Conservation (phyloP, 2,797 vertebrate genomes). For the Clarias platycephalus region DNA sequence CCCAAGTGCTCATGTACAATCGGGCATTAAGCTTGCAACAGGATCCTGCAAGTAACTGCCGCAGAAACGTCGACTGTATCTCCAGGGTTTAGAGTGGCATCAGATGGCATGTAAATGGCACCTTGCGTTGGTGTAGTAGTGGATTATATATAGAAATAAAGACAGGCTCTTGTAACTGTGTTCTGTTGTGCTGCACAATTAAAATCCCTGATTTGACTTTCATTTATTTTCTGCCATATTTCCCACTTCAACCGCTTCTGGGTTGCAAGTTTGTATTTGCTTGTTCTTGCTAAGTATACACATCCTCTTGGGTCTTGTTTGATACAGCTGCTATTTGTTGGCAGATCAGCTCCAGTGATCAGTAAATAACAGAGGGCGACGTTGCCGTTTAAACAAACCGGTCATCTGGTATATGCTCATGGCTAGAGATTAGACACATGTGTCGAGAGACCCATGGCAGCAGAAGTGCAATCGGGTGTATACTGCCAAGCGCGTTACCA, state of each 20-base stretch:
- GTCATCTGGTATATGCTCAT: constrained; percentile 39
- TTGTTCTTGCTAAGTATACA: background rate
- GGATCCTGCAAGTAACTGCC: too few species aligned
- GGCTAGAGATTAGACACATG: constrained; percentile 44
- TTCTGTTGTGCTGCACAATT: too few species aligned
- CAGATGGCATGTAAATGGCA: too few species aligned
- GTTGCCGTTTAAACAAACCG: constrained; percentile 46
- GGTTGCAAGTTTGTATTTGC: background rate
- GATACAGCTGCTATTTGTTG: constrained; percentile 42
- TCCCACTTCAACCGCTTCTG: background rate
- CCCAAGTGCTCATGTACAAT: too few species aligned
- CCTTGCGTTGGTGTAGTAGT: too few species aligned
- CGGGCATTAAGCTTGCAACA: too few species aligned
- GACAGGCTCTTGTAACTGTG: too few species aligned
- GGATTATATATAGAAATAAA: too few species aligned
- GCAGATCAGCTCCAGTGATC: constrained; percentile 45
- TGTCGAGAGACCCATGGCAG: constrained; percentile 5
- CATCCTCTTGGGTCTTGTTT: constrained; percentile 17
- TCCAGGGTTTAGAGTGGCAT: too few species aligned
- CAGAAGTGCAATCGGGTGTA: constrained; percentile 16
- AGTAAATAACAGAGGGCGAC: constrained; percentile 42
- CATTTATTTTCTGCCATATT: background rate
- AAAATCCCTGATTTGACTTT: too few species aligned
- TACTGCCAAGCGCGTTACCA: background rate
- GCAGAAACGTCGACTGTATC: too few species aligned